Base-by-base conservation (phyloP, 2,797 vertebrate species). In the Thaleichthys pacificus region DNA sequence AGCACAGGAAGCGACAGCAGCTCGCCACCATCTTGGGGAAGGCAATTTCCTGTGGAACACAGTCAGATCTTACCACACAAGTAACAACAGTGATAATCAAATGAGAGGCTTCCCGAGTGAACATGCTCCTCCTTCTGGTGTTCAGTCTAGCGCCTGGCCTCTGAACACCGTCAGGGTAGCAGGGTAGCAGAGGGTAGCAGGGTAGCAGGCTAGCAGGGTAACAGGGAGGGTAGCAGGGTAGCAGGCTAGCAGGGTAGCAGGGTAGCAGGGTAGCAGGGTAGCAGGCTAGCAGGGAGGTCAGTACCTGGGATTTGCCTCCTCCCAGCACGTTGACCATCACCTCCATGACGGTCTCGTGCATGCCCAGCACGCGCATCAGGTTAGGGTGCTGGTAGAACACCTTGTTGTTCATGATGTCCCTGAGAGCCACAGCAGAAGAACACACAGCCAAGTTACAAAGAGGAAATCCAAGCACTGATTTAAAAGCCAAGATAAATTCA, bases 1-100 rank as follows among this genome's bases (percentile, higher is more conserved):
- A 99, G 87, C 98, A 99, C 22, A 99, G 92, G 82, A 99, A 99
- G 72, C 97, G 95, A 71, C 98, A 99, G 68, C 98, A 99, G 91
- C 97, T 99, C 71, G 98, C 98, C 77, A 99, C 98, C 98, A 99
- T 99, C 91, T 98, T 98, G 5, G 98, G 97, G 84, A 99, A 99
- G 47, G 93, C 90, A n/a, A 99, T 99, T 94, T 98, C 95, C 93
- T 94, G 91, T 63, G 5, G 30, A 15, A 24, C 24, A 12, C 5
- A 70, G 21, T 35, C 32, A 35, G 1, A 35, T 35, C 6, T 35
- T 30, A 30, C 28, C 28, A 30, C 28, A 30, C 28, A 30, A 30
- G 28, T 4, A 30, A 32, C 30, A 32, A 65, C n/a, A 65, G 30
- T 22, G 58, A 21, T 32, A 42, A 19, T 64, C 30, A 22, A 35